Conservation (phyloP, 1,140 invertebrate genomes). For the Bemisia tabaci region DNA sequence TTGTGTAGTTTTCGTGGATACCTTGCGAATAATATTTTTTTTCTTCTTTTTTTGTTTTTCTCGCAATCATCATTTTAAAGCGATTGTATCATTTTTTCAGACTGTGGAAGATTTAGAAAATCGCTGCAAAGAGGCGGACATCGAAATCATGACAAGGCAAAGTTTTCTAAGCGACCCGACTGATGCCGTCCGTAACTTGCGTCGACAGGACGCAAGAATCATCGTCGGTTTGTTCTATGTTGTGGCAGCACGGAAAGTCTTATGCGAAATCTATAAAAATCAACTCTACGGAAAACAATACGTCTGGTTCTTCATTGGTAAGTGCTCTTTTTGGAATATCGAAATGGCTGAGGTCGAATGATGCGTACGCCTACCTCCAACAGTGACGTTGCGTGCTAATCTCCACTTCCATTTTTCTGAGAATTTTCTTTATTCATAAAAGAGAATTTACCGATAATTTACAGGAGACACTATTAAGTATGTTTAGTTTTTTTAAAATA, state of each 20-base stretch:
- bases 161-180: conserved; percentile 93
- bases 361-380: not conserved
- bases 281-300: conserved; percentile 89
- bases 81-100: conserved; percentile 42
- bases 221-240: conserved; percentile 98
- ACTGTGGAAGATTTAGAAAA: conserved; percentile 95
- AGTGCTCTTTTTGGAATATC: conserved; percentile 25
- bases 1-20: too few relatives aligned
- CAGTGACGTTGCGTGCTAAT: not conserved
- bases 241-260: conserved; percentile 83
- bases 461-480: too few relatives aligned
- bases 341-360: not conserved
- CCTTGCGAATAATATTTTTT: too few relatives aligned
- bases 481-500: too few relatives aligned
- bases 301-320: conserved; percentile 99
- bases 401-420: not conserved
- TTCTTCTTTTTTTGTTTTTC: too few relatives aligned
- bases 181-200: conserved; percentile 87
- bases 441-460: not conserved
- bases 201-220: conserved; percentile 86
- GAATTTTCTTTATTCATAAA: not conserved
- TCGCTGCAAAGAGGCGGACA: conserved; percentile 79
- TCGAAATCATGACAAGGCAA: conserved; percentile 90
- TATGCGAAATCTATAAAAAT: conserved; percentile 95
- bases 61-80: too few relatives aligned